phyloP scores from a whole-genome alignment of 2,113 vertebrate genomes.

The Euleptes europaea region DNA sequence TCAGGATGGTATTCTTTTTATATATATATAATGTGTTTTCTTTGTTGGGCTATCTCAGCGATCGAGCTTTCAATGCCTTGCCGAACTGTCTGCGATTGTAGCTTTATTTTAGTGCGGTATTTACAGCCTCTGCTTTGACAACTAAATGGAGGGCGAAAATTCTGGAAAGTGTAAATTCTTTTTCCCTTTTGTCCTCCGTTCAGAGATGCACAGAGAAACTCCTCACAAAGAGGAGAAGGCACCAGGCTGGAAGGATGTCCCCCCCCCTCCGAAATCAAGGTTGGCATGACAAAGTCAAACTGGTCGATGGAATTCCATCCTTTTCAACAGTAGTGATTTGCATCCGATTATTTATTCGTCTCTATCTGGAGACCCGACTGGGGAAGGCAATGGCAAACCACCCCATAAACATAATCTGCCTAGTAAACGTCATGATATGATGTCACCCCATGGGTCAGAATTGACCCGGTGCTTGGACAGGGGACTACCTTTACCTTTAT shows the following conservation, averaged over 20 bases:
- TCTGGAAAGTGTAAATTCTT: slow-evolving; percentile 53
- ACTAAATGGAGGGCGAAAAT: slow-evolving; percentile 59
- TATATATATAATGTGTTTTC: slow-evolving; percentile 30
- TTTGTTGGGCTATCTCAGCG: slow-evolving; percentile 43
- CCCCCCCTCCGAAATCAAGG: slow-evolving; percentile 50
- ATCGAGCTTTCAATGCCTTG: slow-evolving; percentile 36
- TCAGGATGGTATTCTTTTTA: background rate
- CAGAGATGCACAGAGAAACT: slow-evolving; percentile 38
- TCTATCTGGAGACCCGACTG: background rate
- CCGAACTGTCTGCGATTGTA: slow-evolving; percentile 36
- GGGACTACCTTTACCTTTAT: too few relatives aligned
- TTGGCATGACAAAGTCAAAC: slow-evolving; percentile 62
- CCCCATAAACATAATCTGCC: too few relatives aligned
- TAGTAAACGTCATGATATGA: too few relatives aligned
- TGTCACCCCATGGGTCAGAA: too few relatives aligned
- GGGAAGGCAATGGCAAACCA: too few relatives aligned
- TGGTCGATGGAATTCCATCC: slow-evolving; percentile 57
- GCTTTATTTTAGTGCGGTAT: slow-evolving; percentile 51
- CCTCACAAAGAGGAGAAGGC: slow-evolving; percentile 50
- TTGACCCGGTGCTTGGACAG: too few relatives aligned
- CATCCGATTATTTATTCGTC: slow-evolving; percentile 36
- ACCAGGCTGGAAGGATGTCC: slow-evolving; percentile 55
- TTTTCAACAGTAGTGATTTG: slow-evolving; percentile 45
- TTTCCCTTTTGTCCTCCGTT: slow-evolving; percentile 29
- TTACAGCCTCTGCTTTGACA: slow-evolving; percentile 36